Conservation (phyloP, 2,888 invertebrate genomes). For the Syrista parreyssii region DNA sequence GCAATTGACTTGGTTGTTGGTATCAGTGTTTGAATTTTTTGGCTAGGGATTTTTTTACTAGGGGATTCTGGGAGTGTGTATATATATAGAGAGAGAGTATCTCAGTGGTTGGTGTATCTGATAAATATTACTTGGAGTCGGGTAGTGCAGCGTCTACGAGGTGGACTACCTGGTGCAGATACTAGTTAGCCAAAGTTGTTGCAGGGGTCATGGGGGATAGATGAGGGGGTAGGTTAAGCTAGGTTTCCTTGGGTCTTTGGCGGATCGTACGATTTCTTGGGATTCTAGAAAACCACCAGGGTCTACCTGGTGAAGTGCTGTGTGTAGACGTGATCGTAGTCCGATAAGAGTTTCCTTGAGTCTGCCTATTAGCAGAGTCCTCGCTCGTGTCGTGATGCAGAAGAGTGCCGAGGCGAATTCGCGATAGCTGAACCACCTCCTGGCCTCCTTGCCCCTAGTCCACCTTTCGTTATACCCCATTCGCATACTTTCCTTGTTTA, state of each 20-base stretch:
- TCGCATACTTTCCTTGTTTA: neutral
- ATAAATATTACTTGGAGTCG: neutral
- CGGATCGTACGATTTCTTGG: slow-evolving; percentile 25
- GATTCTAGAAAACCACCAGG: slow-evolving; percentile 25
- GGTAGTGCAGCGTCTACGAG: neutral
- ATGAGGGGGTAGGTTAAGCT: neutral
- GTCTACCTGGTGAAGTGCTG: neutral
- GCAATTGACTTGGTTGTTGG: neutral
- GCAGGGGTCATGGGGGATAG: neutral
- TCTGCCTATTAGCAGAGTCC: slow-evolving; percentile 11
- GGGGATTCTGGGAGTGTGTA: neutral
- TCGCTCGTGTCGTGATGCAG: slow-evolving; percentile 17
- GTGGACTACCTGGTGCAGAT: neutral
- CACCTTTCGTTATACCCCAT: neutral
- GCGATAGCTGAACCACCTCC: slow-evolving; percentile 25
- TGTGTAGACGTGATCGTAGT: slow-evolving; percentile 19
- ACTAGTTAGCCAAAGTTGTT: neutral
- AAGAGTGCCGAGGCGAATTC: slow-evolving; percentile 39
- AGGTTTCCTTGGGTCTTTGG: neutral
- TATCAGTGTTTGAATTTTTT: neutral
- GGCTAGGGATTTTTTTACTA: neutral
- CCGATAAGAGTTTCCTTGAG: slow-evolving; percentile 29
- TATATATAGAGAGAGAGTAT: neutral
- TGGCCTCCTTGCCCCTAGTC: neutral
- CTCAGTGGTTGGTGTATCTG: neutral